A percentile compares a stretch with the other conserved stretches of the same genome.
phyloP scores from a whole-genome alignment of 2,113 vertebrate genomes.

The Lamprologus tigripictilis region DNA sequence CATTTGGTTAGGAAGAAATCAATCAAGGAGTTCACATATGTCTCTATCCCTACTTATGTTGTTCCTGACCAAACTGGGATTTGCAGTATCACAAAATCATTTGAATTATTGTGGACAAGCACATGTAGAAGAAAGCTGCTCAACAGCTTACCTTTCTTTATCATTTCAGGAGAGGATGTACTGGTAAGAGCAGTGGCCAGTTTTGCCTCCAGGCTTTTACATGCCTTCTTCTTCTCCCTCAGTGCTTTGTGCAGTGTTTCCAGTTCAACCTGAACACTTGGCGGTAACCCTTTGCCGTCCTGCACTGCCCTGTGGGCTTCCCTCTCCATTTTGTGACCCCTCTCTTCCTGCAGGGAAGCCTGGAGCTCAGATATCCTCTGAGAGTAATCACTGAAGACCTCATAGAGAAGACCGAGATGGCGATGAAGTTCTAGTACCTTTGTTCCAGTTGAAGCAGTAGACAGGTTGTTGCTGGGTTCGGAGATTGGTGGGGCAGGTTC shows the following conservation, averaged over 20 bases:
- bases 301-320: background rate
- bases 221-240: slow-evolving; percentile 64
- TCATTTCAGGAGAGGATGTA: slow-evolving; percentile 12
- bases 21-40: background rate
- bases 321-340: background rate
- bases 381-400: slow-evolving; percentile 30
- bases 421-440: slow-evolving; percentile 39
- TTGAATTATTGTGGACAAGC: background rate
- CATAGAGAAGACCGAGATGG: slow-evolving; percentile 50
- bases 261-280: slow-evolving; percentile 44
- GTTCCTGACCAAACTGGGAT: background rate
- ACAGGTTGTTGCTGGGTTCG: background rate
- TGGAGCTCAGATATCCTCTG: slow-evolving; percentile 51
- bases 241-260: slow-evolving; percentile 68
- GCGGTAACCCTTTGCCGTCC: slow-evolving; percentile 22
- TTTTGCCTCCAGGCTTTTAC: slow-evolving; percentile 61
- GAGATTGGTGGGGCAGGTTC: background rate
- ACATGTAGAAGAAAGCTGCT: background rate
- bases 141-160: slow-evolving; percentile 46
- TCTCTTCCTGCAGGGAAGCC: slow-evolving; percentile 23
- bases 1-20: slow-evolving; percentile 17
- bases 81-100: background rate
- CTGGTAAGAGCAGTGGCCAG: slow-evolving; percentile 54
- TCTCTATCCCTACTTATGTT: background rate
- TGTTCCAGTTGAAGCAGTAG: background rate